Conservation (phyloP, 2,113 vertebrate genomes). For the Rhombomys opimus region DNA sequence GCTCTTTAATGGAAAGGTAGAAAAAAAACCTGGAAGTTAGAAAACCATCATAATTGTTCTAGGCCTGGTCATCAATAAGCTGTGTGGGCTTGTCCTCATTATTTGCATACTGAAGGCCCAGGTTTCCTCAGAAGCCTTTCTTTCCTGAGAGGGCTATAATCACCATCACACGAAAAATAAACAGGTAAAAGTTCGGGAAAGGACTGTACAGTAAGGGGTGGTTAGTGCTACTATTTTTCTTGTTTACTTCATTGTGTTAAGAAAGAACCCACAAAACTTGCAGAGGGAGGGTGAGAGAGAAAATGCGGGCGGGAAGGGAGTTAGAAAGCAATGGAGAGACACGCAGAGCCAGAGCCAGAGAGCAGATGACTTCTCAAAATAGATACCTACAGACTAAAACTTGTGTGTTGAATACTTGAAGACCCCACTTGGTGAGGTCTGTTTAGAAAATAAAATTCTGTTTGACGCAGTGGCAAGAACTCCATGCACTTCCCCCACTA, state of each 20-base stretch:
- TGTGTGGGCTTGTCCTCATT: not conserved
- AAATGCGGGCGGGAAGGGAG: too few species aligned
- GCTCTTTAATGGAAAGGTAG: not conserved
- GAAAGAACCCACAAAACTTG: not conserved
- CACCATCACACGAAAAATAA: not conserved
- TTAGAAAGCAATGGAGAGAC: not conserved
- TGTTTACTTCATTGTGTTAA: not conserved
- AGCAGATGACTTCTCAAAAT: constrained; percentile 11
- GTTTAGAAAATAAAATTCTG: constrained; percentile 71
- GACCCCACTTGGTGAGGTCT: not conserved
- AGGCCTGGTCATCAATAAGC: not conserved
- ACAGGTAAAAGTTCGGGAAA: not conserved
- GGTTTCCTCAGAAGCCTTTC: not conserved
- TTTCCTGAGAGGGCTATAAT: not conserved
- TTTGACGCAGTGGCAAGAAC: constrained; percentile 85
- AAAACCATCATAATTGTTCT: not conserved
- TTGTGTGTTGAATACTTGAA: constrained; percentile 17
- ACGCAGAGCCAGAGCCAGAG: not conserved
- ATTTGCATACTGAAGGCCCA: not conserved
- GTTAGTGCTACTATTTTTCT: constrained; percentile 19
- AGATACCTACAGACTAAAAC: not conserved
- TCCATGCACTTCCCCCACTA: constrained; percentile 67
- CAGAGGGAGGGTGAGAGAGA: not conserved
- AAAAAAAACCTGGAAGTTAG: not conserved
- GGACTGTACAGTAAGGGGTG: not conserved